Conservation (phyloP, 2,113 vertebrate species). For the Notechis scutatus region DNA sequence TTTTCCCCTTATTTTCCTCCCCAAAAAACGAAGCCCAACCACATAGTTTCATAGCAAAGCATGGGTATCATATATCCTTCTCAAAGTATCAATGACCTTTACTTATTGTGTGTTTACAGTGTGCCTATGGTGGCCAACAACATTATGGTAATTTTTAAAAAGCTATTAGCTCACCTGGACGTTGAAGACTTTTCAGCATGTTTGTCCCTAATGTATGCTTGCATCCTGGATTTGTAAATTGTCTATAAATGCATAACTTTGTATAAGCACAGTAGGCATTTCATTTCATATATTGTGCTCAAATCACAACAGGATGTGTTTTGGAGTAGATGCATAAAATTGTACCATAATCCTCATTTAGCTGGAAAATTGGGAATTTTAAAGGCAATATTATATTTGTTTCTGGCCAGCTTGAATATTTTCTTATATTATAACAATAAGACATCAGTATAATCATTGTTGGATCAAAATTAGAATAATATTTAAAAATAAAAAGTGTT, state of each 20-base stretch:
- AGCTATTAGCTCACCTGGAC: background rate
- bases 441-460: background rate
- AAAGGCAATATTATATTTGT: background rate
- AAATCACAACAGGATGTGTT: background rate
- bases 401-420: background rate
- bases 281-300: background rate
- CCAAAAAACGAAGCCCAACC: too few species aligned
- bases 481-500: background rate
- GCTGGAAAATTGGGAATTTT: background rate
- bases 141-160: background rate
- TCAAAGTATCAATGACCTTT: background rate
- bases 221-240: slow-evolving; percentile 30
- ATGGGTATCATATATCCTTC: background rate
- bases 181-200: background rate
- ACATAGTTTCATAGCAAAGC: too few species aligned
- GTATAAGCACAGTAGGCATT: background rate
- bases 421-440: background rate
- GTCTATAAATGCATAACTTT: background rate
- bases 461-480: background rate
- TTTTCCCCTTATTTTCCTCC: too few species aligned
- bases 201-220: slow-evolving; percentile 10
- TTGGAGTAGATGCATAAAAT: background rate
- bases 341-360: background rate
- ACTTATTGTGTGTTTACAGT: background rate
- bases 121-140: background rate